Conservation (phyloP, 2,888 invertebrate species). For the Globia sparganii region DNA sequence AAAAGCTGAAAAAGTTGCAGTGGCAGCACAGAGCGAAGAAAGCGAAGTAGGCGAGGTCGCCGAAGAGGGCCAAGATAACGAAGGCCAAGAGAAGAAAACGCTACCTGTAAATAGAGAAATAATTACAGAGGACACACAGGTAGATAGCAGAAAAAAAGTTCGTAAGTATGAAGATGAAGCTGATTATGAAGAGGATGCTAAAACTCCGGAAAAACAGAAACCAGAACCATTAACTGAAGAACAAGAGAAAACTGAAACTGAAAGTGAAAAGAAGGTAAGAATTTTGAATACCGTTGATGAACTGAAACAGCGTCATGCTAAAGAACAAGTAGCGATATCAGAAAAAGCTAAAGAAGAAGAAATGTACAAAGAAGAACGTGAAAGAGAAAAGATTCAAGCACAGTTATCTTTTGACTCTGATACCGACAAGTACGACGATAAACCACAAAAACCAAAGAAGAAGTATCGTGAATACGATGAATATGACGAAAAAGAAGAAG, state of each 20-base stretch:
- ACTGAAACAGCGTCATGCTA: constrained; percentile 82
- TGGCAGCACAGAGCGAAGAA: constrained; percentile 43
- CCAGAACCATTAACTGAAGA: constrained; percentile 71
- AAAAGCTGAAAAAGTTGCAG: constrained; percentile 45
- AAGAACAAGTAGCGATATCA: constrained; percentile 81
- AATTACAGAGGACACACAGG: not conserved
- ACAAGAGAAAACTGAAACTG: constrained; percentile 74
- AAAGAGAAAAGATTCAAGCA: constrained; percentile 71
- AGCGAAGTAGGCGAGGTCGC: constrained; percentile 32
- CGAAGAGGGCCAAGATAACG: constrained; percentile 33
- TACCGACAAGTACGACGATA: constrained; percentile 74
- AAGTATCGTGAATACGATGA: constrained; percentile 78
- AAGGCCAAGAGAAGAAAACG: constrained; percentile 9
- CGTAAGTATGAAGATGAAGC: constrained; percentile 69
- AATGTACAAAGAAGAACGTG: constrained; percentile 79
- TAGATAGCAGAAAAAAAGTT: constrained; percentile 14
- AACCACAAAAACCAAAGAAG: constrained; percentile 49
- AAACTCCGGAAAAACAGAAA: constrained; percentile 69
- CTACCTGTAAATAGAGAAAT: constrained; percentile 3
- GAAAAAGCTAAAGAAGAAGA: constrained; percentile 85
- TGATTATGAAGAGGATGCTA: constrained; percentile 74
- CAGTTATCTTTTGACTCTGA: constrained; percentile 56
- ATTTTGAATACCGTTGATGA: constrained; percentile 84
- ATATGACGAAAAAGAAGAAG: constrained; percentile 75
- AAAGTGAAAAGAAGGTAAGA: constrained; percentile 79